These are phyloP conservation scores for Paralichthys olivaceus DNA, from an alignment of 2,113 vertebrate genomes.

Conservation along the genomic window DNA sequence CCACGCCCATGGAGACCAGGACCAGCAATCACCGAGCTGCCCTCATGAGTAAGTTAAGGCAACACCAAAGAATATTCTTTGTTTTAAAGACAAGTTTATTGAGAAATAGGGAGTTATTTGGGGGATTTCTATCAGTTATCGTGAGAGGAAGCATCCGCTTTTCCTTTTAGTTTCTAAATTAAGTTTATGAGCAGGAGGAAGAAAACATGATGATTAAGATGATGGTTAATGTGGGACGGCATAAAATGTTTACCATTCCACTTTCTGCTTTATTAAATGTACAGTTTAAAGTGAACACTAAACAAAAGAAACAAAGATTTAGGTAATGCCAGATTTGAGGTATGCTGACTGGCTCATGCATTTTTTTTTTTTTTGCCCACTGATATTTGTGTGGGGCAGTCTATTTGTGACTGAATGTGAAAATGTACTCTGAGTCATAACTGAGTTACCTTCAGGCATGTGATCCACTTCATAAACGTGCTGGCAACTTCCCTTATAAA, in stretches of 20 bases:
- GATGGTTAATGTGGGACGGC: background rate
- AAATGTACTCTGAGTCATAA: constrained; percentile 13
- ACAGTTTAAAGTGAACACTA: background rate
- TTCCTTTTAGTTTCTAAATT: background rate
- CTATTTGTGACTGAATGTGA: constrained; percentile 30
- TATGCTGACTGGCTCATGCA: constrained; percentile 8
- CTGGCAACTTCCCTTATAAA: constrained; percentile 6
- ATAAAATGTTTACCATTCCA: background rate
- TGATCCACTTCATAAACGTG: constrained; percentile 22
- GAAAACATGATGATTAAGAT: background rate
- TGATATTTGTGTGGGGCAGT: constrained; percentile 19
- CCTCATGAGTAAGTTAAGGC: constrained; percentile 86
- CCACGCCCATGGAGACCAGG: constrained; percentile 90
- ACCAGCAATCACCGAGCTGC: constrained; percentile 91
- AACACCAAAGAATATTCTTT: background rate
- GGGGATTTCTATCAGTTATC: background rate
- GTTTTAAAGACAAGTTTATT: background rate
- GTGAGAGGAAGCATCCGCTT: background rate
- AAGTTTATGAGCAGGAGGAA: constrained; percentile 9
- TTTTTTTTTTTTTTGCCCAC: constrained; percentile 18
- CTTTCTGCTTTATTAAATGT: background rate
- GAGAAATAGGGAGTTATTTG: background rate
- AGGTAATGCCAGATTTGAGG: constrained; percentile 14
- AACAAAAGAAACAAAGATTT: background rate
- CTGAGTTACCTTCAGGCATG: constrained; percentile 31